phyloP scores from a whole-genome alignment of 2,888 invertebrate genomes.

The Plemyria rubiginata region DNA sequence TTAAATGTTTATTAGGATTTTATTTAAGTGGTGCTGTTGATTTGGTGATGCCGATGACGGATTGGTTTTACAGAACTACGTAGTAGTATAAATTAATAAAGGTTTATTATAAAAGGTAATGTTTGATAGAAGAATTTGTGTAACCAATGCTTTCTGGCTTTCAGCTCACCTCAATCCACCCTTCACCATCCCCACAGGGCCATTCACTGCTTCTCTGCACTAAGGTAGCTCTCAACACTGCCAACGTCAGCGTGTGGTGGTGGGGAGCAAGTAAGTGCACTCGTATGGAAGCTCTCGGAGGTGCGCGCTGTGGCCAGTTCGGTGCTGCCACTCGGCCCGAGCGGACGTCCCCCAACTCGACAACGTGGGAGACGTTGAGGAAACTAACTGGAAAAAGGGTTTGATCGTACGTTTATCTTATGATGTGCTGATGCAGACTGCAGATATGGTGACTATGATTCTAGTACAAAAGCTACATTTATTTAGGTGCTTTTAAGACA shows the following conservation, averaged over 20 bases:
- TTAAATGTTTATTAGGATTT: too few species aligned
- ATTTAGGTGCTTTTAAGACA: too few species aligned
- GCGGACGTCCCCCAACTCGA: conserved; percentile 52
- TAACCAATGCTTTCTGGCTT: not conserved
- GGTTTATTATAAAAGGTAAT: not conserved
- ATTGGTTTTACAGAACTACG: not conserved
- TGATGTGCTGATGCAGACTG: not conserved
- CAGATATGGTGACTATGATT: not conserved
- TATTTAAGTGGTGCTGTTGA: not conserved
- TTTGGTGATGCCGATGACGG: not conserved
- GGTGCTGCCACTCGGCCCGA: conserved; percentile 60
- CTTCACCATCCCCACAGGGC: conserved; percentile 76
- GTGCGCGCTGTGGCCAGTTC: conserved; percentile 70
- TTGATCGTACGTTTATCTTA: not conserved
- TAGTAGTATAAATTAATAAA: too few species aligned
- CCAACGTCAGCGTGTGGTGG: conserved; percentile 63
- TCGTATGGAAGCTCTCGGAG: conserved; percentile 55
- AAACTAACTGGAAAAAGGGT: conserved; percentile 59
- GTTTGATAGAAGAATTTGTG: not conserved
- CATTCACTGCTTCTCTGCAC: conserved; percentile 41
- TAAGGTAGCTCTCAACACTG: conserved; percentile 57
- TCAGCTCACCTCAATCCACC: conserved; percentile 79
- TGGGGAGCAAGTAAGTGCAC: conserved; percentile 69
- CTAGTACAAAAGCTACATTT: too few species aligned
- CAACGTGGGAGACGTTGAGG: conserved; percentile 66